A percentile compares a stretch with the other conserved stretches of the same genome.
phyloP scores from a whole-genome alignment of 2,888 invertebrate genomes.

The Euplexia lucipara region DNA sequence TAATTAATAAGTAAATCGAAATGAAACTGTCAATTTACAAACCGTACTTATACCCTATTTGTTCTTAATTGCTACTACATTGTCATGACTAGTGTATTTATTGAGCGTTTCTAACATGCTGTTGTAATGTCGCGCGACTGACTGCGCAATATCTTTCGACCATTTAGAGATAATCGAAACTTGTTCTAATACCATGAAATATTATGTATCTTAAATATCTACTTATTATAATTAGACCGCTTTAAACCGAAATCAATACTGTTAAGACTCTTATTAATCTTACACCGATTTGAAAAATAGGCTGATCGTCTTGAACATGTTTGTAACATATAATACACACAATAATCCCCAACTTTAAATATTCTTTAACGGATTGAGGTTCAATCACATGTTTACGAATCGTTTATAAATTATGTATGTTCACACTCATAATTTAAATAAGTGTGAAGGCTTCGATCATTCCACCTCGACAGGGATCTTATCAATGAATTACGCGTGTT shows the following conservation, averaged over 20 bases:
- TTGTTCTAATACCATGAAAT: constrained; percentile 60
- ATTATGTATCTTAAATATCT: constrained; percentile 44
- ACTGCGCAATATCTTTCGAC: constrained; percentile 65
- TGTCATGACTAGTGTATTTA: constrained; percentile 69
- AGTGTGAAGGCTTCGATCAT: constrained; percentile 34
- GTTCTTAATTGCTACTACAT: constrained; percentile 70
- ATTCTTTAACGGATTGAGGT: constrained; percentile 19
- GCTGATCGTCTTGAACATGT: constrained; percentile 21
- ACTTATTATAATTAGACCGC: constrained; percentile 5
- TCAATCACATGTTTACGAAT: constrained; percentile 9
- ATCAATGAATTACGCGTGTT: constrained; percentile 81
- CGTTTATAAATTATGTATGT: constrained; percentile 3
- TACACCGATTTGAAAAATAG: constrained; percentile 5
- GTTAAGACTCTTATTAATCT: constrained; percentile 15
- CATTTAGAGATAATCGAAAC: constrained; percentile 70
- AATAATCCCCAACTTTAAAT: constrained; percentile 19
- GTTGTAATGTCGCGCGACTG: constrained; percentile 64
- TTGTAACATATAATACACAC: neutral
- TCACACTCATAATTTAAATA: constrained; percentile 1
- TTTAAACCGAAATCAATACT: constrained; percentile 12
- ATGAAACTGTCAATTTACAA: constrained; percentile 48
- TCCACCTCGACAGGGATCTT: constrained; percentile 68
- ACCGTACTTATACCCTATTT: constrained; percentile 56
- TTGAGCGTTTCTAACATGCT: constrained; percentile 71
- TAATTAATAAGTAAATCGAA: constrained; percentile 51